Evolutionary conservation across 2,888 invertebrate genomes (phyloP).

Genomic region (Boloria euphrosyne): DNA sequence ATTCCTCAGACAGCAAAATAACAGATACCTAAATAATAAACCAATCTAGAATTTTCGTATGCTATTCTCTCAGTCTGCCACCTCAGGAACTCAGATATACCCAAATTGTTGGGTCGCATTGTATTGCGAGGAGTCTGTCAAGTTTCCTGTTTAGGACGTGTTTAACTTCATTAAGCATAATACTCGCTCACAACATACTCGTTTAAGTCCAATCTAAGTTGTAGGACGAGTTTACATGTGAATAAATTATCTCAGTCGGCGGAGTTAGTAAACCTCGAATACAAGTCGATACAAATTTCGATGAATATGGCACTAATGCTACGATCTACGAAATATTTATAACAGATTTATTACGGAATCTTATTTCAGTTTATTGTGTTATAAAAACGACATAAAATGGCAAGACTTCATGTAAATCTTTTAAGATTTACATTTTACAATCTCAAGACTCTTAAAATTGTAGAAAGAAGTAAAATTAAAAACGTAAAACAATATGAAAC

Average conservation of each 20-base stretch:
- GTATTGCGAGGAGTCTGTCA: constrained; percentile 38
- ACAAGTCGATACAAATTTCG: constrained; percentile 43
- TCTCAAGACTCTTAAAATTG: neutral
- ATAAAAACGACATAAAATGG: too few relatives aligned
- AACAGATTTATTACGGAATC: too few relatives aligned
- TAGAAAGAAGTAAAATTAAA: neutral
- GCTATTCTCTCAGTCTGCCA: constrained; percentile 5
- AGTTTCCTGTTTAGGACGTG: constrained; percentile 63
- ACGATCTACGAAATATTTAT: neutral
- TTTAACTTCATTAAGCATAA: constrained; percentile 81
- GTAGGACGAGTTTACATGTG: constrained; percentile 75
- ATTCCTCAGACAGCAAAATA: neutral
- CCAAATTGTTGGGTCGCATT: constrained; percentile 36
- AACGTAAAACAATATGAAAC: neutral
- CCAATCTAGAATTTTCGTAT: neutral
- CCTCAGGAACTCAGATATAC: constrained; percentile 20
- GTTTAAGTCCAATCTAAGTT: constrained; percentile 83
- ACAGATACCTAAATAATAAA: neutral
- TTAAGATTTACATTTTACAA: neutral
- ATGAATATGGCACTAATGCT: constrained; percentile 38
- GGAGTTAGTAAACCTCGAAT: constrained; percentile 54
- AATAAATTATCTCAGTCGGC: constrained; percentile 78
- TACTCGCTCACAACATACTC: constrained; percentile 76
- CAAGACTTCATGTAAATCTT: neutral
- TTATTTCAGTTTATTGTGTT: too few relatives aligned